Conservation (phyloP, 2,888 invertebrate genomes). For the Patella caerulea region DNA sequence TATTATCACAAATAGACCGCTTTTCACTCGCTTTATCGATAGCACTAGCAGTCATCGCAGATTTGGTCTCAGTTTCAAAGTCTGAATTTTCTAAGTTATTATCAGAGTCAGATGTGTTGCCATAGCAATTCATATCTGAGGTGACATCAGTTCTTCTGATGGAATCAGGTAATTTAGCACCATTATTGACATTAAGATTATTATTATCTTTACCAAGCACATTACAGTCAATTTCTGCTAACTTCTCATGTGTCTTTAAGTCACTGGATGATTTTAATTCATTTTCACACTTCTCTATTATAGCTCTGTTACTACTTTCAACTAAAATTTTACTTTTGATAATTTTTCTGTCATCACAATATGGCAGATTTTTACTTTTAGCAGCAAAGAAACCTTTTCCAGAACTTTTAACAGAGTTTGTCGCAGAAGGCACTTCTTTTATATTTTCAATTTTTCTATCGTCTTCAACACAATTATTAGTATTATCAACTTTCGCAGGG, state of each 20-base stretch:
- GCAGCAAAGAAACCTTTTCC: slow-evolving; percentile 32
- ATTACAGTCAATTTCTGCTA: no score
- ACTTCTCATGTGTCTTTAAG: no score
- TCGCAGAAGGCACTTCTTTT: no score
- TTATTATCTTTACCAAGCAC: not conserved
- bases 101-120: not conserved
- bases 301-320: not conserved
- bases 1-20: not conserved
- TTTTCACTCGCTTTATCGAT: not conserved
- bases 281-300: no score
- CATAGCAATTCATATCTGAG: not conserved
- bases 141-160: not conserved
- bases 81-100: not conserved
- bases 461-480: no score
- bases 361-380: not conserved
- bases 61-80: not conserved
- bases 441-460: no score
- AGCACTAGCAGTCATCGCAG: not conserved
- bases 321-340: not conserved
- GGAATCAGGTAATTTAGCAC: not conserved
- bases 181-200: not conserved
- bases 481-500: not conserved
- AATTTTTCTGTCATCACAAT: not conserved
- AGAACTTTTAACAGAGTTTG: no score
- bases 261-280: no score